Conservation (phyloP, 2,888 invertebrate genomes). For the Orgyia antiqua region DNA sequence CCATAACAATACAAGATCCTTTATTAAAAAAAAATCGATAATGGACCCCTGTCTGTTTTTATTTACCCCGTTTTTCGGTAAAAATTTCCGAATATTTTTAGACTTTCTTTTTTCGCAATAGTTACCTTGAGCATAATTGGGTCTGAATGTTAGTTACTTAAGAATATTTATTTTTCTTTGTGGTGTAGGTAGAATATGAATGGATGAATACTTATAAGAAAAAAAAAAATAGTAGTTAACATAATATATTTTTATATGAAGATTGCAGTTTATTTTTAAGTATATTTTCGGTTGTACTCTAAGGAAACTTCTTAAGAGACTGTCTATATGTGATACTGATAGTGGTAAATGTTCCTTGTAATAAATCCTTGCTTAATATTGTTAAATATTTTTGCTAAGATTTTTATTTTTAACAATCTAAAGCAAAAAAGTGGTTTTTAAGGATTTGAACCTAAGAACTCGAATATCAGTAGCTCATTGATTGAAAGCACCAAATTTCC, state of each 20-base stretch:
- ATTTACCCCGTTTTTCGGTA: no score
- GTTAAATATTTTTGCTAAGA: slow-evolving; percentile 9
- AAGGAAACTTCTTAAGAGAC: slow-evolving; percentile 54
- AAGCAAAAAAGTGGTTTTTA: no score
- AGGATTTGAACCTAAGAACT: no score
- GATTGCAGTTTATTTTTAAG: slow-evolving; percentile 30
- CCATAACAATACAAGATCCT: no score
- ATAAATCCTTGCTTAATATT: slow-evolving; percentile 24
- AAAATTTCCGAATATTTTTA: no score
- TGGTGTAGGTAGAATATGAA: slow-evolving; percentile 24
- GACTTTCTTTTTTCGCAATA: slow-evolving; percentile 14
- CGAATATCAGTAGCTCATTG: no score
- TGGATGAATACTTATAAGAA: no score
- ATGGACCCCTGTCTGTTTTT: no score
- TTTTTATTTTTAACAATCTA: no score
- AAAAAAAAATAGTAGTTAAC: no score
- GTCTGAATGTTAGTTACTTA: slow-evolving; percentile 14
- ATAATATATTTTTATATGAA: slow-evolving; percentile 37
- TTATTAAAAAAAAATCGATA: no score
- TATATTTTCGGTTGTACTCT: slow-evolving; percentile 42
- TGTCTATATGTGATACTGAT: slow-evolving; percentile 60
- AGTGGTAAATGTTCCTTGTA: slow-evolving; percentile 42
- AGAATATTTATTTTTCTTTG: slow-evolving; percentile 22
- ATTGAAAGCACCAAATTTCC: no score
- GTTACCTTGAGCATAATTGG: slow-evolving; percentile 20